phyloP scores from a whole-genome alignment of 2,888 invertebrate species.

The Bhutanitis thaidina region DNA sequence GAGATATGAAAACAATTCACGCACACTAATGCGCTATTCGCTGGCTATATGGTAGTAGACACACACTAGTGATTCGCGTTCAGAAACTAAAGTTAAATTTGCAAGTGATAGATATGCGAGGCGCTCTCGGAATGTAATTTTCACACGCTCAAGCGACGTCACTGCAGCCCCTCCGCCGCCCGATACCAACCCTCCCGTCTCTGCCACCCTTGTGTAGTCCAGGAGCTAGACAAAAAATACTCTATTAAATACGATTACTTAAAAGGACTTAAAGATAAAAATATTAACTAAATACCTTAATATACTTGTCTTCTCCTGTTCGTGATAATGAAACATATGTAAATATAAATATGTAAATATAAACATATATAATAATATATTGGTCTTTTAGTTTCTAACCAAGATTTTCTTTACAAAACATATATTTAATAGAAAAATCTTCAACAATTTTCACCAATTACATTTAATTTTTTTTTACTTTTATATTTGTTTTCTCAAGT shows the following conservation, averaged over 20 bases:
- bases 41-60: not conserved
- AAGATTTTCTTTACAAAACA: no score
- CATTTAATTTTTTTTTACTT: no score
- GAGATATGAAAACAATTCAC: slow-evolving; percentile 16
- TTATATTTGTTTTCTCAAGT: no score
- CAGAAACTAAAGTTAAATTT: slow-evolving; percentile 78
- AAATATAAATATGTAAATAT: no score
- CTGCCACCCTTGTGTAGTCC: slow-evolving; percentile 27
- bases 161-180: slow-evolving; percentile 43
- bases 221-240: slow-evolving; percentile 27
- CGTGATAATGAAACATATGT: no score
- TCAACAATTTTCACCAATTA: no score
- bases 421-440: no score
- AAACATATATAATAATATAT: no score
- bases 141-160: slow-evolving; percentile 74
- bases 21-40: not conserved
- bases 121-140: slow-evolving; percentile 79
- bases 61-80: slow-evolving; percentile 29
- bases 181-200: slow-evolving; percentile 30
- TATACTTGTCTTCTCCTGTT: no score
- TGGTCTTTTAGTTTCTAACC: no score
- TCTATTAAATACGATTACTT: not conserved
- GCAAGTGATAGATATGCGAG: slow-evolving; percentile 80
- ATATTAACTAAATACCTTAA: no score
- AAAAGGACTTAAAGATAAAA: no score